These are phyloP conservation scores for Molanna angustata DNA, from an alignment of 2,888 invertebrate species.

Conservation along the genomic window DNA sequence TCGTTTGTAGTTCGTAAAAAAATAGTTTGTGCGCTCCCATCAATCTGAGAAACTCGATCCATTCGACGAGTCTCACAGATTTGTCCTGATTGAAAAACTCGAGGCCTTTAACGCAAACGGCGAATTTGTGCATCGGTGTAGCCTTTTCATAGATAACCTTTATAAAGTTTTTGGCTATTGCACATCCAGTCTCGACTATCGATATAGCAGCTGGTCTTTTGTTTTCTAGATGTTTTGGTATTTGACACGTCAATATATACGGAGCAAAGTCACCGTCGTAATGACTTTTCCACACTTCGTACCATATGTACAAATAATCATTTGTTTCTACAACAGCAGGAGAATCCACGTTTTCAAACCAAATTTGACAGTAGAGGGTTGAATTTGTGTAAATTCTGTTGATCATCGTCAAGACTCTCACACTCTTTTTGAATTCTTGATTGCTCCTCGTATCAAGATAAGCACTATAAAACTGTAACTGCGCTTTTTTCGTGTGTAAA, in stretches of 20 bases:
- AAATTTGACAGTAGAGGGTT: constrained; percentile 81
- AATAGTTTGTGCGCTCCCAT: constrained; percentile 89
- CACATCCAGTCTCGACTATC: constrained; percentile 79
- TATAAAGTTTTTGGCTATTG: constrained; percentile 80
- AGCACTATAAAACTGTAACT: too few relatives aligned
- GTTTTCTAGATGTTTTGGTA: constrained; percentile 65
- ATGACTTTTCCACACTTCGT: constrained; percentile 91
- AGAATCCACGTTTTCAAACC: constrained; percentile 81
- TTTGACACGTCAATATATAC: constrained; percentile 83
- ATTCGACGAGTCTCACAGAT: constrained; percentile 86
- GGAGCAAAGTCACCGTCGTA: constrained; percentile 88
- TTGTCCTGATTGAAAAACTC: constrained; percentile 91
- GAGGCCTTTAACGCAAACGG: constrained; percentile 90
- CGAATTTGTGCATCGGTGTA: constrained; percentile 71
- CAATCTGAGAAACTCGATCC: constrained; percentile 82
- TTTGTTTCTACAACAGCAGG: constrained; percentile 78
- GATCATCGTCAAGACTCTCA: too few relatives aligned
- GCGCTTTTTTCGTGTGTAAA: too few relatives aligned
- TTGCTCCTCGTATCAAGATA: too few relatives aligned
- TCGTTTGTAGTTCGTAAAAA: constrained; percentile 85
- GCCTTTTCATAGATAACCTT: constrained; percentile 79
- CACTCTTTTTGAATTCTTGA: too few relatives aligned
- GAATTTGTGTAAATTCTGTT: too few relatives aligned
- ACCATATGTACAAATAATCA: constrained; percentile 93
- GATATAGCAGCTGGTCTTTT: constrained; percentile 58